phyloP scores from a whole-genome alignment of 2,113 vertebrate species.

The Rattus rattus region DNA sequence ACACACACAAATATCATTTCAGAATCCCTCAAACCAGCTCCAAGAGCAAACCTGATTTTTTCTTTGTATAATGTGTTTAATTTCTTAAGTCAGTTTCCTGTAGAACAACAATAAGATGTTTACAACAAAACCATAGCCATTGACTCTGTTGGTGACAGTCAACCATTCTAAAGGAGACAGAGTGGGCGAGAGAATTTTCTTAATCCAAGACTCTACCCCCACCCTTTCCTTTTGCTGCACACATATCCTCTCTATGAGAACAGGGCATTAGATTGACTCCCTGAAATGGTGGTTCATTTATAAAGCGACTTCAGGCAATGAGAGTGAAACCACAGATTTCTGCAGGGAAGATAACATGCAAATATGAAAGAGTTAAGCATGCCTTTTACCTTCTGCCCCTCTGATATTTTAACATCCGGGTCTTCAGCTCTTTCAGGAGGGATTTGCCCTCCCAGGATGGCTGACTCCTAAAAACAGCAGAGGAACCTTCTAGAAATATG shows the following conservation, averaged over 20 bases:
- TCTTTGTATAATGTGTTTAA: background rate
- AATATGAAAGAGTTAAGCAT: background rate
- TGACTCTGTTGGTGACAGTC: background rate
- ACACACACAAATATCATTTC: background rate
- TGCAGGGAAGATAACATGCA: background rate
- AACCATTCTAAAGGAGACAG: background rate
- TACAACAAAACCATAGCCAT: fast-evolving
- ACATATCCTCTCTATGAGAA: background rate
- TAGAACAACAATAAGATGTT: background rate
- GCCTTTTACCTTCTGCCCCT: background rate
- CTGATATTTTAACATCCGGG: background rate
- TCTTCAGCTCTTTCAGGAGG: background rate
- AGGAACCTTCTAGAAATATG: background rate
- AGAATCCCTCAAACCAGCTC: background rate
- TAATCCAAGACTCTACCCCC: background rate
- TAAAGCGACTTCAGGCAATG: background rate
- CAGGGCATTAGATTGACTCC: no score
- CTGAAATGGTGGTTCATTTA: background rate
- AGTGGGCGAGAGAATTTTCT: background rate
- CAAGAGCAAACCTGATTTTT: background rate
- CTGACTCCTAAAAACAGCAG: background rate
- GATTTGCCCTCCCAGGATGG: background rate
- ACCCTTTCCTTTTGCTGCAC: background rate
- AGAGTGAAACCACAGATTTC: background rate
- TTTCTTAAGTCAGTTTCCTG: background rate